Evolutionary conservation across 92 coral and sea anemone genomes (phyloP).

Genomic region (Phymanthus crucifer): DNA sequence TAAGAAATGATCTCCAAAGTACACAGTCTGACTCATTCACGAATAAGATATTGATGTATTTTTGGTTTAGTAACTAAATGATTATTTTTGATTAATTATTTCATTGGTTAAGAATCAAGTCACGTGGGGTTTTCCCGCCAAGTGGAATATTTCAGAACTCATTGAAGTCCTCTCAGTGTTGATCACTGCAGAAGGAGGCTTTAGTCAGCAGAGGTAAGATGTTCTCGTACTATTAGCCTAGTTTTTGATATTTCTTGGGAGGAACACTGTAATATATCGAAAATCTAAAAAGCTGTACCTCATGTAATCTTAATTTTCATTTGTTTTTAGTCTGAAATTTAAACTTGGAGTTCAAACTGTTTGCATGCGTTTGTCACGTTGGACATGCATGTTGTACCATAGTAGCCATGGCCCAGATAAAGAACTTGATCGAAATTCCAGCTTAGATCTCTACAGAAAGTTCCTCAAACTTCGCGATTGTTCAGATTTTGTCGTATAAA

Average conservation of each 20-base stretch:
- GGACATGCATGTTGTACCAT: background rate
- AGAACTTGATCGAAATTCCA: background rate
- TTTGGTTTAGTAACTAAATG: no score
- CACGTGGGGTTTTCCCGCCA: conserved; percentile 61
- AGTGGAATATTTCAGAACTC: conserved; percentile 11
- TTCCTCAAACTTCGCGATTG: background rate
- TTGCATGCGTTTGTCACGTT: background rate
- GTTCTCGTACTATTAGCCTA: no score
- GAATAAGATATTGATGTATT: no score
- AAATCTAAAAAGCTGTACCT: background rate
- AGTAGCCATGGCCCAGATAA: background rate
- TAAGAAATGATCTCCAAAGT: no score
- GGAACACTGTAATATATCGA: background rate
- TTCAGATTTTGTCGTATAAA: background rate
- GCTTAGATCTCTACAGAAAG: background rate
- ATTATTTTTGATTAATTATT: background rate
- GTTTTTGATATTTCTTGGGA: background rate
- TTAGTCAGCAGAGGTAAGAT: background rate
- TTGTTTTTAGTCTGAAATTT: background rate
- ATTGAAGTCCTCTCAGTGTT: background rate
- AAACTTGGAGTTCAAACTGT: background rate
- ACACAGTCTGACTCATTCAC: no score
- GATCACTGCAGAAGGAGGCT: background rate
- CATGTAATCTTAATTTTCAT: background rate
- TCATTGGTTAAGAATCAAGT: conserved; percentile 18